Percentiles rank a stretch among this genome's conserved stretches.
phyloP scores from a whole-genome alignment of 2,797 vertebrate species.

The Characodon lateralis region DNA sequence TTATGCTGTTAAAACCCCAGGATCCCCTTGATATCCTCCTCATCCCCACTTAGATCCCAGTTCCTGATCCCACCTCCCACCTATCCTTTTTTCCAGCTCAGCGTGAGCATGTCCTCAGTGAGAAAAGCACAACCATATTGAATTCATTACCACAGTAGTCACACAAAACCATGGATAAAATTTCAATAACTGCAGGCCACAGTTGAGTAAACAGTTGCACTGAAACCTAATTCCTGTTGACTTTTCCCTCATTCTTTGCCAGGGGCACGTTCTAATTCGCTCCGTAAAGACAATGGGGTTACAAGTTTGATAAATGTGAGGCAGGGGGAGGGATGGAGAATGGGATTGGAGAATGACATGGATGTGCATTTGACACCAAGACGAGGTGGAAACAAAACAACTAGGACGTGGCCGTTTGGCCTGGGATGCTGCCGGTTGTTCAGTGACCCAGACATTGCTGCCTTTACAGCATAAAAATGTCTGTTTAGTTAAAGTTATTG shows the following conservation, averaged over 20 bases:
- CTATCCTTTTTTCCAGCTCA: slow-evolving; percentile 74
- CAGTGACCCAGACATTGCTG: slow-evolving; percentile 49
- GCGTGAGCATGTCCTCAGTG: slow-evolving; percentile 89
- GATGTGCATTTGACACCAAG: slow-evolving; percentile 79
- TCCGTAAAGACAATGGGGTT: slow-evolving; percentile 95
- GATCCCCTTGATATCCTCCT: slow-evolving; percentile 42
- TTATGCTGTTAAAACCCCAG: slow-evolving; percentile 36
- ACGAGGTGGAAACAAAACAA: slow-evolving; percentile 52
- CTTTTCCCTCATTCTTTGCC: slow-evolving; percentile 97
- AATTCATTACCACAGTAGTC: slow-evolving; percentile 98
- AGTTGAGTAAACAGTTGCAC: slow-evolving; percentile 99
- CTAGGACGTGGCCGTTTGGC: slow-evolving; percentile 41
- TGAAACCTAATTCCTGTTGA: slow-evolving; percentile 99
- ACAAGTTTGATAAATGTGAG: slow-evolving; percentile 93
- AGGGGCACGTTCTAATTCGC: slow-evolving; percentile 94
- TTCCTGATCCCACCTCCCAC: slow-evolving; percentile 41
- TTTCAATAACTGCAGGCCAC: slow-evolving; percentile 99
- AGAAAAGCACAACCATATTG: slow-evolving; percentile 94
- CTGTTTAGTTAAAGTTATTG: slow-evolving; percentile 3
- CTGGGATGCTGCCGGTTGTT: slow-evolving; percentile 47
- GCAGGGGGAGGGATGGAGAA: slow-evolving; percentile 79
- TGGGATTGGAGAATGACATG: slow-evolving; percentile 74
- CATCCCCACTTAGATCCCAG: slow-evolving; percentile 32
- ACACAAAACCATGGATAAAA: slow-evolving; percentile 99
- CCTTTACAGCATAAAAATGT: slow-evolving; percentile 39